Conservation (phyloP, 2,797 vertebrate species). For the Gouania willdenowi region DNA sequence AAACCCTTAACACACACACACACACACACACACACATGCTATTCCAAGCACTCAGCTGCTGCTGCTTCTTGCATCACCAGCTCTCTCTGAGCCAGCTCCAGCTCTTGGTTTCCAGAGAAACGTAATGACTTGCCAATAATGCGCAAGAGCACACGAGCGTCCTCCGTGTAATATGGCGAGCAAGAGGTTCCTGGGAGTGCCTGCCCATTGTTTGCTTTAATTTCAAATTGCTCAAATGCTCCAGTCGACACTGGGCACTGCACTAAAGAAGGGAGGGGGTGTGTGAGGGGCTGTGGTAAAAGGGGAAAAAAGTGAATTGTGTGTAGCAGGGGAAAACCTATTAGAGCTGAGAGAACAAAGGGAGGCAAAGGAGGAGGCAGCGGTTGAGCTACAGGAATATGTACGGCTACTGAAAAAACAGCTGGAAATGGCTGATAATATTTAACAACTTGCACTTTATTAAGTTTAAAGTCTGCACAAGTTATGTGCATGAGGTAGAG, state of each 20-base stretch:
- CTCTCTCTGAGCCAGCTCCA: constrained; percentile 61
- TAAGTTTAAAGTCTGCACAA: constrained; percentile 55
- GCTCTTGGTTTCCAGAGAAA: constrained; percentile 78
- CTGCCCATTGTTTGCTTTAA: constrained; percentile 80
- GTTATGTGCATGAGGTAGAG: no score
- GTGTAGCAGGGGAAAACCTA: constrained; percentile 75
- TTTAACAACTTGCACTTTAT: constrained; percentile 71
- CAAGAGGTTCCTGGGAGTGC: constrained; percentile 76
- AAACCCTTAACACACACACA: constrained; percentile 40
- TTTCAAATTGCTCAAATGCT: constrained; percentile 81
- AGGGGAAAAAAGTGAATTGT: constrained; percentile 67
- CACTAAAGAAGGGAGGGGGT: constrained; percentile 65
- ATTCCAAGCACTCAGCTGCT: constrained; percentile 71
- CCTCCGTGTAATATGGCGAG: constrained; percentile 76
- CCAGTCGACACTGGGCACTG: constrained; percentile 73
- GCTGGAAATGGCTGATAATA: constrained; percentile 72
- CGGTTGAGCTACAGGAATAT: constrained; percentile 54
- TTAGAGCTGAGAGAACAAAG: constrained; percentile 78
- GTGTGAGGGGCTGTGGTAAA: constrained; percentile 46
- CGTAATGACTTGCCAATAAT: constrained; percentile 80
- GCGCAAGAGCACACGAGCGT: constrained; percentile 75
- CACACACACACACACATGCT: constrained; percentile 22
- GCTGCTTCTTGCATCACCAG: constrained; percentile 71
- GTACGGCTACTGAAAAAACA: constrained; percentile 63
- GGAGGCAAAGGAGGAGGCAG: constrained; percentile 61